phyloP scores from a whole-genome alignment of 1,140 invertebrate genomes.

The Neotoxoptera formosana region DNA sequence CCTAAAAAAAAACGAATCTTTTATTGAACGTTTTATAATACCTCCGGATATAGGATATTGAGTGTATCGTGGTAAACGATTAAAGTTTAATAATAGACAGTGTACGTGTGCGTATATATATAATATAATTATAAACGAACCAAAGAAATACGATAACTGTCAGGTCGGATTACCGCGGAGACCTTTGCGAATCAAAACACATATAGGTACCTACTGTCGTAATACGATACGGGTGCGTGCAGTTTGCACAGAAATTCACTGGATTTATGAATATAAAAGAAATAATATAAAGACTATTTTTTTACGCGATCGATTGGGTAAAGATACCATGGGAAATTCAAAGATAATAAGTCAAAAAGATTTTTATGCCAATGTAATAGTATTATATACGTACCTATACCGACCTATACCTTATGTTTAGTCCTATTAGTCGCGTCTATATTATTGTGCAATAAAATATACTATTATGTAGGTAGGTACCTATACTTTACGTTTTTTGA shows the following conservation, averaged over 20 bases:
- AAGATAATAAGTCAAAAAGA: conserved; percentile 49
- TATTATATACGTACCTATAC: background rate
- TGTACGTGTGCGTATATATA: background rate
- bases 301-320: background rate
- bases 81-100: conserved; percentile 43
- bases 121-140: conserved; percentile 16
- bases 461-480: background rate
- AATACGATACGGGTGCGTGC: conserved; percentile 31
- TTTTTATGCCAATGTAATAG: background rate
- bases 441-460: background rate
- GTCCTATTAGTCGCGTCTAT: background rate
- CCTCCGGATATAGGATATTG: conserved; percentile 58
- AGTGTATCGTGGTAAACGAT: conserved; percentile 46
- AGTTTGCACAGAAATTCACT: conserved; percentile 43
- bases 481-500: background rate
- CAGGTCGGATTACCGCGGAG: conserved; percentile 54
- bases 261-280: background rate
- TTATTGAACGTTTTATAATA: conserved; percentile 49
- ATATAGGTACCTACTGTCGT: conserved; percentile 18
- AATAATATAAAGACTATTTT: conserved; percentile 9
- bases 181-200: conserved; percentile 52
- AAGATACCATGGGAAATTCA: conserved; percentile 41
- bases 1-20: conserved; percentile 14
- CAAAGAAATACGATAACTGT: conserved; percentile 57
- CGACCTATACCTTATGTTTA: background rate